Conservation (phyloP, 2,113 vertebrate genomes). For the Takifugu bimaculatus region DNA sequence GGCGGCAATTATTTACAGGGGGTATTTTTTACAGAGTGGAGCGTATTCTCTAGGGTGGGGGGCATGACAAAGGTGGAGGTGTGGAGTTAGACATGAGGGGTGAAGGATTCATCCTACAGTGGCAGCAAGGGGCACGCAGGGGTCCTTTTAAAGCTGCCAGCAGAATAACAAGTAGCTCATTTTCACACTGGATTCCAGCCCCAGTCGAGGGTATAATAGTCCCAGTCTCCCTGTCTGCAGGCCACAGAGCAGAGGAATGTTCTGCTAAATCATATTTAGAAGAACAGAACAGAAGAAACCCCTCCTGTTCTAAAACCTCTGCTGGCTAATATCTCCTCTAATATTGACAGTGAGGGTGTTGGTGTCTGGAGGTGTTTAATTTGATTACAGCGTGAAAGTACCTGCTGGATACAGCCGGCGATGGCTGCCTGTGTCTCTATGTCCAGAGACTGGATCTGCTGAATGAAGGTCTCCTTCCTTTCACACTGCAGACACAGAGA, state of each 20-base stretch:
- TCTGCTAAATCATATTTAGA: constrained; percentile 32
- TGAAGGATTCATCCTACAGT: constrained; percentile 40
- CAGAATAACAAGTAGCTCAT: constrained; percentile 56
- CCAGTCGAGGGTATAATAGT: constrained; percentile 27
- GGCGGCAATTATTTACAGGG: constrained; percentile 48
- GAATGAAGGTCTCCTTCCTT: constrained; percentile 82
- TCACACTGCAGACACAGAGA: constrained; percentile 77
- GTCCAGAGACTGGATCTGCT: constrained; percentile 82
- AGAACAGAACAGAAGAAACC: constrained; percentile 7
- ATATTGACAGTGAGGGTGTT: constrained; percentile 5
- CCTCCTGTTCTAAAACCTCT: constrained; percentile 10
- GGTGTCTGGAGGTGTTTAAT: constrained; percentile 5
- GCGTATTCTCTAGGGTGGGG: constrained; percentile 31
- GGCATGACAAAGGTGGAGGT: constrained; percentile 40
- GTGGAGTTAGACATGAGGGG: constrained; percentile 41
- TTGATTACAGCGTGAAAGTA: constrained; percentile 45
- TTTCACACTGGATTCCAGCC: constrained; percentile 47
- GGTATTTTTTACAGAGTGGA: constrained; percentile 41
- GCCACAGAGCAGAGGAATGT: constrained; percentile 23
- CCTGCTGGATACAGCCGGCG: constrained; percentile 84
- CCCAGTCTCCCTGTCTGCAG: constrained; percentile 25
- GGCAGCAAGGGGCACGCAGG: constrained; percentile 49
- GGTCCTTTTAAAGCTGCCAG: constrained; percentile 41
- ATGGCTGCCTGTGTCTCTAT: constrained; percentile 80
- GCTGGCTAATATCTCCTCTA: constrained; percentile 7